Evolutionary conservation across 2,113 vertebrate species (phyloP), one percentile per base, ranked within the genome.

Genomic region (Tiliqua scincoides): DNA sequence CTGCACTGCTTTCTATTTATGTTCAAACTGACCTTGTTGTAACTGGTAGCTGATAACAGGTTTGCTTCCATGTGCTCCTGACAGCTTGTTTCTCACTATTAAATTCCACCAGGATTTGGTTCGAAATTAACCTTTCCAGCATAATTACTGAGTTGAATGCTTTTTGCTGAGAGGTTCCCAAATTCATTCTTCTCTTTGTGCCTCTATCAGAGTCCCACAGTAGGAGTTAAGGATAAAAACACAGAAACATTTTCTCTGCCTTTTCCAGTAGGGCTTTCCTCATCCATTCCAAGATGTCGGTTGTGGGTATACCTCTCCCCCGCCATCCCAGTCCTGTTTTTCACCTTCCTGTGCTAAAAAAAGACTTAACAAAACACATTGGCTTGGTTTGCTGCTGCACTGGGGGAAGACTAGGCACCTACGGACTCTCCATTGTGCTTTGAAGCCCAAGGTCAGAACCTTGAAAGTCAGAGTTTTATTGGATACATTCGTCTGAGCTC

Each of bases 401-500:
- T 43, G 0, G 1, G 10, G 15, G 17, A 23, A 37, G 25, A 2
- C 2, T 0, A 0, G 85, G 70, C 0, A 10, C 27, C 71, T 15
- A 63, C 23, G 7, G 18, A 0, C 0, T 2, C 35, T 71, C n/a
- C 35, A 80, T 0, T 1, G 23, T 59, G 70, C 6, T 86, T 85
- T 79, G 62, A 74, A 57, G 30, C 32, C 37, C 71, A 67, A 82
- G 82, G 73, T 84, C 75, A 89, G 52, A 48, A 15, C 30, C 21
- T 37, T n/a, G 52, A 6, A 20, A 1, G 0, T 37, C 76, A 83
- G 37, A 70, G 23, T 40, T 91, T 40, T 78, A 79, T 86, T 37
- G 0, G 0, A 61, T 14, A 5, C 0, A 4, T 68, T 67, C 0
- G 0, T n/a, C 48, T 77, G 30, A 0, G 0, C 59, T 79, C 52